Evolutionary conservation across 2,888 invertebrate species (phyloP).

Genomic region (Fissipunctia ypsillon): DNA sequence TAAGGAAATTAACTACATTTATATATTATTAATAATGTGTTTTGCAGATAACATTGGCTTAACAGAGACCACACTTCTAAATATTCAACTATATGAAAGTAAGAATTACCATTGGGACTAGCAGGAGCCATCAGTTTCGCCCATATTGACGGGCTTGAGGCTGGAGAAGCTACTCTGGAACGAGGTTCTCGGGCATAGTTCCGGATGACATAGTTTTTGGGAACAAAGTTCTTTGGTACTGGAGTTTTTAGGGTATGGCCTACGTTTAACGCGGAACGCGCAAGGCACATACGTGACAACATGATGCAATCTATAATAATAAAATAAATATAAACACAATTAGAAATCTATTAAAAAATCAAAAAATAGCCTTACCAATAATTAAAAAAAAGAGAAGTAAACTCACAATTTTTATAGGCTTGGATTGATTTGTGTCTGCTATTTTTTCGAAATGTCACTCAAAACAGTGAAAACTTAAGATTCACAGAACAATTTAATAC

Average conservation of each 20-base stretch:
- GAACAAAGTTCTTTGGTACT: slow-evolving; percentile 84
- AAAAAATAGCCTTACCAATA: not conserved
- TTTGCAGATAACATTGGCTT: not conserved
- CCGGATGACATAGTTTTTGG: slow-evolving; percentile 87
- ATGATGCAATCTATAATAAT: slow-evolving; percentile 79
- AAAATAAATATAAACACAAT: slow-evolving; percentile 23
- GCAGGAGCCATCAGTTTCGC: slow-evolving; percentile 95
- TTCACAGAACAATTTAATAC: not conserved
- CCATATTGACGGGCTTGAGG: slow-evolving; percentile 87
- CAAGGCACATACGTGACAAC: slow-evolving; percentile 88
- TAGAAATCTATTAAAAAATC: not conserved
- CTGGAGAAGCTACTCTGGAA: slow-evolving; percentile 78
- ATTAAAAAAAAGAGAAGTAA: not conserved
- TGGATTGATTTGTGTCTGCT: slow-evolving; percentile 23
- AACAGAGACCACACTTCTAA: not conserved
- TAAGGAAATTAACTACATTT: not conserved
- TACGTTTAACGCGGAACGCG: slow-evolving; percentile 80
- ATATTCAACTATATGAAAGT: not conserved
- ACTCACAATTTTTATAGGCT: slow-evolving; percentile 42
- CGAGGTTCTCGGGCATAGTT: slow-evolving; percentile 90
- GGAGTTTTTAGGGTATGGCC: slow-evolving; percentile 83
- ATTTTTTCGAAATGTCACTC: slow-evolving; percentile 46
- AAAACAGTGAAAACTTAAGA: slow-evolving; percentile 37
- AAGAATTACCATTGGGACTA: slow-evolving; percentile 92
- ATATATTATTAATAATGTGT: not conserved